Conservation (phyloP, 1,140 invertebrate genomes). For the Babylonia areolata region DNA sequence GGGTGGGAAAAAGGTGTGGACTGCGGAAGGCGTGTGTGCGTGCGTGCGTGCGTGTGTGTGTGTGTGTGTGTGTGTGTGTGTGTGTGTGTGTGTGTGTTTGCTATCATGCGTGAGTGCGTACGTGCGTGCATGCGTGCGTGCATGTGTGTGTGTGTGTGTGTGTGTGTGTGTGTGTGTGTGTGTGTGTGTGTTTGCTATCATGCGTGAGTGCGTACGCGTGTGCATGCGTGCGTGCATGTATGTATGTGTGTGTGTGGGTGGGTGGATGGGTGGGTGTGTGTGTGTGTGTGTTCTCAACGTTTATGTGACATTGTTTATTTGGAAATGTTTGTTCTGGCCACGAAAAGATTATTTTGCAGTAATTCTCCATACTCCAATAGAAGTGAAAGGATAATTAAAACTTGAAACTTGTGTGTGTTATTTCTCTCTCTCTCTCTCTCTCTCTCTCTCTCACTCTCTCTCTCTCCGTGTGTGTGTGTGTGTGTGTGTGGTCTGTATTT, state of each 20-base stretch:
- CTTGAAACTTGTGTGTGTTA: neutral
- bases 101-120: neutral
- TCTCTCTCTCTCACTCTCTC: neutral
- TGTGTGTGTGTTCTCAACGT: no score
- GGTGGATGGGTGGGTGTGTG: no score
- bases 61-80: neutral
- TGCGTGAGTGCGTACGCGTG: neutral
- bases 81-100: conserved; percentile 19
- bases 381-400: no score
- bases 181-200: neutral
- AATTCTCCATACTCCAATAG: no score
- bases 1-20: no score
- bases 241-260: no score
- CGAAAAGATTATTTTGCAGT: no score
- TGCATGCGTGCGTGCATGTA: neutral
- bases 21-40: no score
- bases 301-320: no score
- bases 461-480: neutral
- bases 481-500: no score
- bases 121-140: neutral
- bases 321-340: no score
- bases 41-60: conserved; percentile 9
- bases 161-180: neutral
- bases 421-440: neutral
- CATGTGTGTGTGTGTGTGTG: neutral